Conservation (phyloP, 2,888 invertebrate species). For the Meteorus colon region DNA sequence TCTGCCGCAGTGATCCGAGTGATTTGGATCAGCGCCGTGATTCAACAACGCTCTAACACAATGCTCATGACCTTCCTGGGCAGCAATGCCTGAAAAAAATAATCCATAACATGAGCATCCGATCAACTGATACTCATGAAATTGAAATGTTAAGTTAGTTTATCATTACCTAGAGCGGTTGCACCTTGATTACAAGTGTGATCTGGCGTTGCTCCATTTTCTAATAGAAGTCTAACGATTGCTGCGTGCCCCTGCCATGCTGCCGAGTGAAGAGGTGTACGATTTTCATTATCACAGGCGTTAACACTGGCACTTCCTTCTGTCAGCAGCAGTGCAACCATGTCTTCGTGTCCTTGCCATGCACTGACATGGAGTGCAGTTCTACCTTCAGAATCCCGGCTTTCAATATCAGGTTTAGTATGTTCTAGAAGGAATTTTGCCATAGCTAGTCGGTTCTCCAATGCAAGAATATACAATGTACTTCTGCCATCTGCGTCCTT, state of each 20-base stretch:
- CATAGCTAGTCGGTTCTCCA: conserved; percentile 90
- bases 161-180: conserved; percentile 84
- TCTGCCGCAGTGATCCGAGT: conserved; percentile 90
- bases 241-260: conserved; percentile 95
- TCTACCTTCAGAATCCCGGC: conserved; percentile 92
- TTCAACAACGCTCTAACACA: conserved; percentile 89
- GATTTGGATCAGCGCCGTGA: conserved; percentile 89
- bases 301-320: conserved; percentile 91
- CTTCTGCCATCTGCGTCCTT: conserved; percentile 94
- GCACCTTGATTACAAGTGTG: conserved; percentile 97
- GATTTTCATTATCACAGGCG: conserved; percentile 88
- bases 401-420: conserved; percentile 87
- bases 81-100: conserved; percentile 84
- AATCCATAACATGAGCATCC: not conserved
- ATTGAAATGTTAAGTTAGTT: conserved; percentile 27
- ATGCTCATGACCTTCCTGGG: conserved; percentile 95
- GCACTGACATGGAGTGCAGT: conserved; percentile 92
- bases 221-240: conserved; percentile 86
- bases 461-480: conserved; percentile 91
- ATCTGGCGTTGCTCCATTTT: conserved; percentile 87
- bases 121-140: not conserved
- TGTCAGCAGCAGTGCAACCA: conserved; percentile 89
- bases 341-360: conserved; percentile 95
- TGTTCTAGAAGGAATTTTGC: conserved; percentile 86
- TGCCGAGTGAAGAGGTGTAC: conserved; percentile 94